Evolutionary conservation across 2,888 invertebrate species (phyloP).

Genomic region (Rhaphigaster nebulosa): DNA sequence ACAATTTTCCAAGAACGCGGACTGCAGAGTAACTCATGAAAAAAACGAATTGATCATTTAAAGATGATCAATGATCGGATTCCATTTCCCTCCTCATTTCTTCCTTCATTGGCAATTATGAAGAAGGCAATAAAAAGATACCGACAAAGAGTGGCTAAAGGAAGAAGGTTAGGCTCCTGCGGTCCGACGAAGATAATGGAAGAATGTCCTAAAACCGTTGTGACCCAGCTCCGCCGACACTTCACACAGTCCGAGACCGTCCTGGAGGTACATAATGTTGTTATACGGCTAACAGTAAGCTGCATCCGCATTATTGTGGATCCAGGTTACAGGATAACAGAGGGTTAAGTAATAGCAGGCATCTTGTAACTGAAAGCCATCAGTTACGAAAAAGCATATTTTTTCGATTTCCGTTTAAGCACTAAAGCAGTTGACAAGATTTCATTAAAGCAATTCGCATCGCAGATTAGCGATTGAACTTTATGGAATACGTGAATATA

Average conservation of each 20-base stretch:
- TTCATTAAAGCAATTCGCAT: too few relatives aligned
- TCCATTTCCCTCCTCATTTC: conserved; percentile 8
- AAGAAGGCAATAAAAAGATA: background rate
- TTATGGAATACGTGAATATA: too few relatives aligned
- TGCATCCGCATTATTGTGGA: background rate
- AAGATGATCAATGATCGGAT: background rate
- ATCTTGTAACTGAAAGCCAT: background rate
- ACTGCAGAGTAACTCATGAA: background rate
- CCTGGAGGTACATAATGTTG: background rate
- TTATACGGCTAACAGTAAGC: conserved; percentile 20
- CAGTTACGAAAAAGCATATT: background rate
- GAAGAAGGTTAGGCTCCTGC: background rate
- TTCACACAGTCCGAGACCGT: background rate
- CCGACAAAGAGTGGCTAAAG: conserved; percentile 35
- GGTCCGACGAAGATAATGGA: background rate
- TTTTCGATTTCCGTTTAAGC: background rate
- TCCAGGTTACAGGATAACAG: background rate
- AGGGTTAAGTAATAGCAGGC: background rate
- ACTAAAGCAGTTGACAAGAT: too few relatives aligned
- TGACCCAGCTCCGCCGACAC: background rate
- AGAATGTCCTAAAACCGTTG: conserved; percentile 9
- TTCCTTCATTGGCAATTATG: background rate
- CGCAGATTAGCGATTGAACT: too few relatives aligned
- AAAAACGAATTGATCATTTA: background rate
- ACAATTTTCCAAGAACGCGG: background rate